phyloP scores from a whole-genome alignment of 2,113 vertebrate genomes.

The Empidonax traillii region DNA sequence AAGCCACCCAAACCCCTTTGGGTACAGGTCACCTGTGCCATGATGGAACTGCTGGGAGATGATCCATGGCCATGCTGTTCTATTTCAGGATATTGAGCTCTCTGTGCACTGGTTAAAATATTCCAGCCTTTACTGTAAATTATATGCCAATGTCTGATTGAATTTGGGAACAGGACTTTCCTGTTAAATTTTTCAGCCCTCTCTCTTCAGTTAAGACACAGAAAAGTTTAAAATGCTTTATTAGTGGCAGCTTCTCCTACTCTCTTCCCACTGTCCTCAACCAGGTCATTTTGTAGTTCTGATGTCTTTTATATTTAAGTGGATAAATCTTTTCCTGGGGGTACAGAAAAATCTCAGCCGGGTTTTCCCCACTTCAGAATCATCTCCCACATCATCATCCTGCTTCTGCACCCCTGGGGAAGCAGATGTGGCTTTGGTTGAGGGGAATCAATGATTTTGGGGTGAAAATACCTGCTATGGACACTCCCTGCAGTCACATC shows the following conservation, averaged over 20 bases:
- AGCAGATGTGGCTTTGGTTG: not conserved
- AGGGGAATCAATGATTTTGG: not conserved
- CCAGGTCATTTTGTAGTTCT: not conserved
- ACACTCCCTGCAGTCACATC: not conserved
- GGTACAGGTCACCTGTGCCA: not conserved
- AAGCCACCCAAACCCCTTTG: not conserved
- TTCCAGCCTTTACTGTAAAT: not conserved
- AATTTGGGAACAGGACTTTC: not conserved
- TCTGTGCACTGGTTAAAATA: not conserved
- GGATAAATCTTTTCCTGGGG: not conserved
- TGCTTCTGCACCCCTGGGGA: not conserved
- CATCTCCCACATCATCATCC: not conserved
- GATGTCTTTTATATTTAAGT: not conserved
- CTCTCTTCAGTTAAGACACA: not conserved
- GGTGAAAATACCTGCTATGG: not conserved
- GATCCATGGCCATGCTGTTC: not conserved
- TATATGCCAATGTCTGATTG: not conserved
- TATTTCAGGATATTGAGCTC: not conserved
- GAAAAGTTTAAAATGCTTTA: not conserved
- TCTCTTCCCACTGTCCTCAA: not conserved
- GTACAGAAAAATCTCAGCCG: not conserved
- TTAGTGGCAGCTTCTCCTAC: not conserved
- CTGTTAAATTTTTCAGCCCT: not conserved
- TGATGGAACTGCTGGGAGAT: not conserved
- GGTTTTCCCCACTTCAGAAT: not conserved